Conservation (phyloP, 2,113 vertebrate species). For the Alosa alosa region DNA sequence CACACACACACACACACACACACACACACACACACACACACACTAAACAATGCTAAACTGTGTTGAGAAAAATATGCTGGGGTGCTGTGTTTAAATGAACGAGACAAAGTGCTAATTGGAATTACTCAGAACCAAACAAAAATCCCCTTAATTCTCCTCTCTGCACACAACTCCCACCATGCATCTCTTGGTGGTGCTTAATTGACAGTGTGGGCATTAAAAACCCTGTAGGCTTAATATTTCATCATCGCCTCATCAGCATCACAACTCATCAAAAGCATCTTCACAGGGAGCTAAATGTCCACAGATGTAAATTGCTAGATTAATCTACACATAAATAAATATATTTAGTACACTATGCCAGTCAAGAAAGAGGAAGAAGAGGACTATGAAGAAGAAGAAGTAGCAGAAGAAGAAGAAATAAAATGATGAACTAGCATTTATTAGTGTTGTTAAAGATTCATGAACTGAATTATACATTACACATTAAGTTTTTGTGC, state of each 20-base stretch:
- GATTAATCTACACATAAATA: constrained; percentile 50
- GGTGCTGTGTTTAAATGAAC: neutral
- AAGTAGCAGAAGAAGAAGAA: constrained; percentile 3
- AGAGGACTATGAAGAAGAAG: constrained; percentile 1
- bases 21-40: neutral
- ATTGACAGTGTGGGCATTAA: constrained; percentile 4
- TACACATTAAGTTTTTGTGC: constrained; percentile 67
- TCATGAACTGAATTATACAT: constrained; percentile 78
- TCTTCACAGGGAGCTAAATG: constrained; percentile 28
- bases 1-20: neutral
- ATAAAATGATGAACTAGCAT: constrained; percentile 71
- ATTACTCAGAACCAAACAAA: neutral
- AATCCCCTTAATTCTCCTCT: neutral
- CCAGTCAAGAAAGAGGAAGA: neutral
- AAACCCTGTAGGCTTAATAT: constrained; percentile 23
- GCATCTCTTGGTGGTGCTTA: neutral
- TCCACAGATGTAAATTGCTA: constrained; percentile 30
- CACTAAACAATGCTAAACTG: constrained; percentile 2
- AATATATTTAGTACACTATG: constrained; percentile 36
- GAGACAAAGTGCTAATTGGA: constrained; percentile 11
- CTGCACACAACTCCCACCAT: neutral
- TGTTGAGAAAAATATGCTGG: neutral
- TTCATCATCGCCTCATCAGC: constrained; percentile 25
- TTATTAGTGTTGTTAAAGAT: constrained; percentile 74
- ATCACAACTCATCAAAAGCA: constrained; percentile 24